Evolutionary conservation across 2,888 invertebrate genomes (phyloP).

Genomic region (Chironomus riparius): DNA sequence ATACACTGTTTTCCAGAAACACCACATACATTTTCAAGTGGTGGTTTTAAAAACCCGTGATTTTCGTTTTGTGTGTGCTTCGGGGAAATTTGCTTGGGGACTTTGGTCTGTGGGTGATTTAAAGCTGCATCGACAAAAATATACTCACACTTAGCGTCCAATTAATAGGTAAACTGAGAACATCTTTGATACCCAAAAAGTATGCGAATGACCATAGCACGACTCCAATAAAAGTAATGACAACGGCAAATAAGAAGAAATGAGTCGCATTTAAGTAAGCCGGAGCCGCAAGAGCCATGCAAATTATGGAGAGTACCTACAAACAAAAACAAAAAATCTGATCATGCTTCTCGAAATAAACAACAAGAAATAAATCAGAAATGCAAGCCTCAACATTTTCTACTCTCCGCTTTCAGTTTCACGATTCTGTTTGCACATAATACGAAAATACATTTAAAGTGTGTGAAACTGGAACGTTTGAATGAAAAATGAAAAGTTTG

Average conservation of each 20-base stretch:
- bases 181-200: conserved; percentile 69
- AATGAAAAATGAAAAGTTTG: background rate
- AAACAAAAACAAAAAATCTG: conserved; percentile 38
- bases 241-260: conserved; percentile 79
- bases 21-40: no score
- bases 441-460: background rate
- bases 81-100: no score
- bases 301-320: conserved; percentile 74
- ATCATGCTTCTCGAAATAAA: background rate
- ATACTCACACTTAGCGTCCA: conserved; percentile 72
- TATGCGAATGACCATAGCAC: conserved; percentile 74
- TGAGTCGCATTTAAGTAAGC: conserved; percentile 53
- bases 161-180: conserved; percentile 67
- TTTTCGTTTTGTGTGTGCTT: no score
- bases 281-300: conserved; percentile 74
- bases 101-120: no score
- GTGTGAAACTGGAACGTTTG: background rate
- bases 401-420: background rate
- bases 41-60: no score
- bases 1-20: no score
- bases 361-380: background rate
- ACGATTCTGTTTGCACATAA: background rate
- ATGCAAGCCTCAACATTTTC: background rate
- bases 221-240: conserved; percentile 71
- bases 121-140: background rate